These are phyloP conservation scores for Leptinotarsa texana DNA, from an alignment of 1,140 invertebrate genomes.

Conservation along the genomic window DNA sequence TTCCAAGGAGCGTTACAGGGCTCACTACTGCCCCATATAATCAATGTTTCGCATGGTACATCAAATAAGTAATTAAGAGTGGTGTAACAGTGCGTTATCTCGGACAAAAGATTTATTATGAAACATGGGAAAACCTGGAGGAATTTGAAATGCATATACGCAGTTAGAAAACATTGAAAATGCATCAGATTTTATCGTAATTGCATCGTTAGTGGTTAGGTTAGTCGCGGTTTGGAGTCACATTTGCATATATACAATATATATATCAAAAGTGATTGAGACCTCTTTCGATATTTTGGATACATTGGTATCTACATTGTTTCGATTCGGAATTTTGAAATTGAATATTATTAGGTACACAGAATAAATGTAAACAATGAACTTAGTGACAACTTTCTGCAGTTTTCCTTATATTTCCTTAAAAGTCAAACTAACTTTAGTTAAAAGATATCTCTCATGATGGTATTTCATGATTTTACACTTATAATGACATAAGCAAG, in stretches of 20 bases:
- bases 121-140: conserved; percentile 17
- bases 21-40: conserved; percentile 20
- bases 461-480: too few species aligned
- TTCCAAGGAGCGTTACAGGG: conserved; percentile 15
- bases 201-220: not conserved
- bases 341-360: too few species aligned
- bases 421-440: too few species aligned
- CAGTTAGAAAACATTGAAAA: conserved; percentile 2
- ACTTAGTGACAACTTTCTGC: too few species aligned
- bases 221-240: not conserved
- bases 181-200: not conserved
- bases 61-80: conserved; percentile 10
- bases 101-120: conserved; percentile 16
- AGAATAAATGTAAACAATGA: too few species aligned
- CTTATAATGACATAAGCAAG: too few species aligned
- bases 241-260: not conserved
- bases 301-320: too few species aligned
- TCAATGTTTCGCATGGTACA: not conserved
- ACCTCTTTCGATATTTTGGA: not conserved
- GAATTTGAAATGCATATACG: not conserved
- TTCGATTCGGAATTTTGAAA: too few species aligned
- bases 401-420: too few species aligned
- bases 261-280: not conserved
- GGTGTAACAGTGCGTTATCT: conserved; percentile 5
- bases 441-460: too few species aligned